These are phyloP conservation scores for Gymnoscelis rufifasciata DNA, from an alignment of 2,888 invertebrate genomes.

Conservation along the genomic window DNA sequence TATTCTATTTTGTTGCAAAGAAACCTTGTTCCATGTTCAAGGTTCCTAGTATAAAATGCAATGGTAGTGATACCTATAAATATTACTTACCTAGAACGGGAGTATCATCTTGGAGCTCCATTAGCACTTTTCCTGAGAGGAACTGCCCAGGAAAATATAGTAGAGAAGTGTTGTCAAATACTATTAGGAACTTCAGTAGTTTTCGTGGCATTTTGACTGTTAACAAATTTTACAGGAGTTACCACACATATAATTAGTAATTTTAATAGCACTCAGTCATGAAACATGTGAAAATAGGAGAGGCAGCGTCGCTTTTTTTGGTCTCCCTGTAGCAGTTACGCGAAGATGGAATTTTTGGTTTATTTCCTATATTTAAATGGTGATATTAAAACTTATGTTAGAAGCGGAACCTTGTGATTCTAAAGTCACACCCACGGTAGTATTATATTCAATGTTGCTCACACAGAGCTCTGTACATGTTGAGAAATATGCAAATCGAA, in stretches of 20 bases:
- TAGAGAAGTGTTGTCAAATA: conserved; percentile 95
- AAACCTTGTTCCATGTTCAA: too few species aligned
- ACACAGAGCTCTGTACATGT: conserved; percentile 57
- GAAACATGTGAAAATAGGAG: background rate
- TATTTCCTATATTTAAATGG: background rate
- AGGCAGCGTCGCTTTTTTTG: too few species aligned
- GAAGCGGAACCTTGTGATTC: conserved; percentile 44
- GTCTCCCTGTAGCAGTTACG: background rate
- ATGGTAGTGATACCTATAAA: background rate
- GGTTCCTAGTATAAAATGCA: too few species aligned
- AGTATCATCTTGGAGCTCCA: conserved; percentile 96
- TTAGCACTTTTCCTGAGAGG: conserved; percentile 92
- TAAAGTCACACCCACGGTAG: conserved; percentile 58
- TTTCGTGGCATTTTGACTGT: conserved; percentile 86
- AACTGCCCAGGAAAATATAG: conserved; percentile 97
- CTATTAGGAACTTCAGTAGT: conserved; percentile 93
- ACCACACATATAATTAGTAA: background rate
- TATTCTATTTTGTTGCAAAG: too few species aligned
- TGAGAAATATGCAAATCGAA: conserved; percentile 69
- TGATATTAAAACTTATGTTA: conserved; percentile 24
- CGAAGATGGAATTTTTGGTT: background rate
- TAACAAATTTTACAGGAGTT: background rate
- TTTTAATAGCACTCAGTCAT: background rate
- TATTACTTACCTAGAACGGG: conserved; percentile 86
- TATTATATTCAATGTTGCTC: conserved; percentile 50